Evolutionary conservation across 2,888 invertebrate genomes (phyloP).

Genomic region (Apodemia hepburni): DNA sequence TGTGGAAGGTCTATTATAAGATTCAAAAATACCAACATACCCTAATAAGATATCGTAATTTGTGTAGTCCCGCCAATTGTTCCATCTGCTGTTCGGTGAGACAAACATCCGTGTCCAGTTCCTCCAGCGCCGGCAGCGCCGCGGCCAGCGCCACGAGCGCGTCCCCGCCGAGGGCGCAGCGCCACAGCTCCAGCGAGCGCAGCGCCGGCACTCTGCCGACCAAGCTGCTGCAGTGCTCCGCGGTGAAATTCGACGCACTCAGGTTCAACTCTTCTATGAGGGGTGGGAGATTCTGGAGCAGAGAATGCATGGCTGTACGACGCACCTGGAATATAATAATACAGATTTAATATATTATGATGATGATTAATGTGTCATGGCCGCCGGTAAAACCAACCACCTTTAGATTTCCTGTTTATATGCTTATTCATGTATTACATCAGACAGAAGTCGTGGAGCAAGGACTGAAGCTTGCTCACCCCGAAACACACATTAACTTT

Average conservation of each 20-base stretch:
- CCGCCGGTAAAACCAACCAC: no score
- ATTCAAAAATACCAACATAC: no score
- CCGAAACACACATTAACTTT: no score
- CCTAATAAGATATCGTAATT: no score
- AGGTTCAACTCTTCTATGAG: conserved; percentile 34
- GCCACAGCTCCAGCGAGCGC: conserved; percentile 37
- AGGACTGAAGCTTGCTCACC: no score
- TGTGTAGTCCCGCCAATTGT: no score
- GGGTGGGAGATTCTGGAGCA: conserved; percentile 30
- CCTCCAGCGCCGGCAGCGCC: conserved; percentile 24
- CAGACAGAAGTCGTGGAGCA: no score
- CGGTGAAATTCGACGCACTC: conserved; percentile 34
- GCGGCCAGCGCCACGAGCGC: conserved; percentile 29
- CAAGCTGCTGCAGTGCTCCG: conserved; percentile 32
- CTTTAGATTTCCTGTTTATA: no score
- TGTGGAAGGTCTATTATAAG: no score
- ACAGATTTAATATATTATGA: no score
- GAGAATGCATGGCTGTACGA: conserved; percentile 21
- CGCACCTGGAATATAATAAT: conserved; percentile 6
- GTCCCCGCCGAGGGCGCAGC: conserved; percentile 25
- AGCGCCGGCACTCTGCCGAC: conserved; percentile 27
- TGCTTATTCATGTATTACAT: no score
- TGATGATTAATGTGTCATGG: no score
- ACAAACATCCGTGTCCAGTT: conserved; percentile 20
- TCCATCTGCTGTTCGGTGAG: neutral